Conservation (phyloP, 2,113 vertebrate genomes). For the Corvus cornix region DNA sequence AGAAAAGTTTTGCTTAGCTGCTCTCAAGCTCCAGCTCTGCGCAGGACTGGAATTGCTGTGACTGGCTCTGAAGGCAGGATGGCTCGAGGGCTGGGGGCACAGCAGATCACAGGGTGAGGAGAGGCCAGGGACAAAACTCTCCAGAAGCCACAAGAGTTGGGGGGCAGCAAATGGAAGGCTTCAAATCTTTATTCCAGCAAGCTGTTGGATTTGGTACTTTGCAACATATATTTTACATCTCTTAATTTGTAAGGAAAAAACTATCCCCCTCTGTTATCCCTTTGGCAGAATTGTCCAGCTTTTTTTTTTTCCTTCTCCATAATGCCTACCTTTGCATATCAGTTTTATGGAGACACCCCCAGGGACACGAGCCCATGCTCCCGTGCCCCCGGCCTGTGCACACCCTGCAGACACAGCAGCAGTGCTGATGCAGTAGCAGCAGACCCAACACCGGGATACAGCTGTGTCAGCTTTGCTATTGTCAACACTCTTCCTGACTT, state of each 20-base stretch:
- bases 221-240: rapidly evolving
- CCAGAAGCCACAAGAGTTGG: background rate
- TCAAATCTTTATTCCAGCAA: background rate
- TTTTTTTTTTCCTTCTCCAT: background rate
- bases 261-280: background rate
- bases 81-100: background rate
- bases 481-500: background rate
- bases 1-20: background rate
- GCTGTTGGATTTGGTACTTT: background rate
- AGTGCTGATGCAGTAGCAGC: background rate
- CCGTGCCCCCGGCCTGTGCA: rapidly evolving
- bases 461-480: conserved; percentile 45
- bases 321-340: background rate
- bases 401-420: background rate
- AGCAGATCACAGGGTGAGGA: background rate
- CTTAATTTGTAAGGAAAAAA: background rate
- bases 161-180: background rate
- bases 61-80: background rate
- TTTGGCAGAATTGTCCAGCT: background rate
- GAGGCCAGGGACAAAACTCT: background rate
- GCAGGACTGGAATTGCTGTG: background rate
- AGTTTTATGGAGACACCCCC: background rate
- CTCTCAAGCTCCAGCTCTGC: background rate
- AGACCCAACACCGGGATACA: background rate
- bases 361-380: rapidly evolving